Conservation (phyloP, 1,140 invertebrate genomes). For the Caerostris extrusa region DNA sequence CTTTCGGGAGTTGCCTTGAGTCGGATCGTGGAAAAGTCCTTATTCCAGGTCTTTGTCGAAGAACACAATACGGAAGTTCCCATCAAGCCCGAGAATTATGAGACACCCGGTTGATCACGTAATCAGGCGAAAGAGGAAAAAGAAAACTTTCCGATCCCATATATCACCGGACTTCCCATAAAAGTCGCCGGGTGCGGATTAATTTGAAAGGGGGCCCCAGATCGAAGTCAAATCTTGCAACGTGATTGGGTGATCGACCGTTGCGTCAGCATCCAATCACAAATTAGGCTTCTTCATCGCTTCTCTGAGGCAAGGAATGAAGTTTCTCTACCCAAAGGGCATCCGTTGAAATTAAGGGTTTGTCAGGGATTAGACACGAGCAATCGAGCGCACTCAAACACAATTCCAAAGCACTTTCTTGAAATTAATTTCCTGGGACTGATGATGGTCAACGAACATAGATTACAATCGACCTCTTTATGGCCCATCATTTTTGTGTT, state of each 20-base stretch:
- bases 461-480: conserved; percentile 49
- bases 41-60: conserved; percentile 31
- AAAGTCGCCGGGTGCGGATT: conserved; percentile 72
- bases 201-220: conserved; percentile 66
- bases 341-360: conserved; percentile 49
- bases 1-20: not conserved
- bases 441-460: conserved; percentile 50
- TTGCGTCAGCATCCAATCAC: conserved; percentile 70
- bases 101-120: conserved; percentile 63
- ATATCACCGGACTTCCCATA: conserved; percentile 69
- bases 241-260: conserved; percentile 72
- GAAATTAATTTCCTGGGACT: conserved; percentile 68
- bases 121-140: conserved; percentile 62
- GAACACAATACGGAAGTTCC: conserved; percentile 69
- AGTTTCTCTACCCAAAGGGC: conserved; percentile 7
- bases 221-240: conserved; percentile 70
- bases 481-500: not conserved
- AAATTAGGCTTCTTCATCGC: conserved; percentile 52
- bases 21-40: conserved; percentile 63
- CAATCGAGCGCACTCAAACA: conserved; percentile 60
- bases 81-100: conserved; percentile 68
- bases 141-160: conserved; percentile 75
- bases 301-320: conserved; percentile 2
- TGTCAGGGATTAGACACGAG: conserved; percentile 41
- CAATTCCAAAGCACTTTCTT: conserved; percentile 63